Evolutionary conservation across 2,113 vertebrate genomes (phyloP).

Genomic region (Aspiorhynchus laticeps): DNA sequence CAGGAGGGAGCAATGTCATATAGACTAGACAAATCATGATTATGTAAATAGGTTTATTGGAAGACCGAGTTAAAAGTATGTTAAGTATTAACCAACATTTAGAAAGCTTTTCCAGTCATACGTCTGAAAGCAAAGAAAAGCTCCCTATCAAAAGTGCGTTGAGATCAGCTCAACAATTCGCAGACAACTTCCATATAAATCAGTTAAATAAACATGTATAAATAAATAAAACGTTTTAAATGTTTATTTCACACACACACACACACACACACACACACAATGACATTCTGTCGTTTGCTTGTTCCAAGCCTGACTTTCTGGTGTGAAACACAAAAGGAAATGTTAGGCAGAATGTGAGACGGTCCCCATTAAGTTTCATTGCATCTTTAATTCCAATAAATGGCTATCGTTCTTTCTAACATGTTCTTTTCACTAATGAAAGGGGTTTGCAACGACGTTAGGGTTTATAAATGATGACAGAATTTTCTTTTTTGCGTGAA

Average conservation of each 20-base stretch:
- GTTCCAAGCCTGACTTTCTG: neutral
- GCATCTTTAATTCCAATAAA: neutral
- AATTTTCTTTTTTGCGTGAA: constrained; percentile 31
- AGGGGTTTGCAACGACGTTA: neutral
- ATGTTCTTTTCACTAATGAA: neutral
- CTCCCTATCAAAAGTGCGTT: neutral
- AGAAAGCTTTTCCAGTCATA: neutral
- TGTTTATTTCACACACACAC: neutral
- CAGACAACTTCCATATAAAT: neutral
- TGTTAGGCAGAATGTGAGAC: neutral
- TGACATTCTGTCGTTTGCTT: neutral
- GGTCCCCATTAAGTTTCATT: neutral
- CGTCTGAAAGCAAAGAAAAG: neutral
- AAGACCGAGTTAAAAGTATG: neutral
- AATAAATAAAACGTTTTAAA: neutral
- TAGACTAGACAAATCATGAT: neutral
- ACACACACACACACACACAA: neutral
- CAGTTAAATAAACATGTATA: neutral
- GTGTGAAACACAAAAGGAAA: neutral
- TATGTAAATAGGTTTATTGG: constrained; percentile 9
- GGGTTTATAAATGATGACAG: neutral
- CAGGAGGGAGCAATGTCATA: neutral
- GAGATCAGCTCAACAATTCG: neutral
- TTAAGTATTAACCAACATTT: constrained; percentile 33
- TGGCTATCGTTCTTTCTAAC: neutral